phyloP scores from a whole-genome alignment of 2,113 vertebrate genomes.

The Phasianus colchicus region DNA sequence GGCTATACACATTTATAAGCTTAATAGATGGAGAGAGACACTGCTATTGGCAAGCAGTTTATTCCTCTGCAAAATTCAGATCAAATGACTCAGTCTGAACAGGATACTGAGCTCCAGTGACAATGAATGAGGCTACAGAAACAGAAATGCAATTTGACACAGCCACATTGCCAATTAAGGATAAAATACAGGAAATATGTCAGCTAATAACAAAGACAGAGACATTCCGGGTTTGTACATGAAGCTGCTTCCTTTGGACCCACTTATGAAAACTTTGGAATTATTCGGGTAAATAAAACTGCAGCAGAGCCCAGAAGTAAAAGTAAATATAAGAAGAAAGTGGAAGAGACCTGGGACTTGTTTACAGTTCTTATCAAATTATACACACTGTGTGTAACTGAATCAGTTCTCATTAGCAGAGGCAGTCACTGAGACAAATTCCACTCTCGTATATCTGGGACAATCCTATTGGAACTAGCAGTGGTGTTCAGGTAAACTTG shows the following conservation, averaged over 20 bases:
- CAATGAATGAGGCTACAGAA: slow-evolving; percentile 31
- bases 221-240: neutral
- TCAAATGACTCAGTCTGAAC: slow-evolving; percentile 51
- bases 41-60: slow-evolving; percentile 39
- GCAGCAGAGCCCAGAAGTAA: slow-evolving; percentile 14
- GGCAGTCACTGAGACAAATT: neutral
- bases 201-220: slow-evolving; percentile 45
- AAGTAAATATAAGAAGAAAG: slow-evolving; percentile 22
- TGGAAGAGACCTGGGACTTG: neutral
- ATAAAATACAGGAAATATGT: slow-evolving; percentile 46
- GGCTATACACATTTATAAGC: neutral
- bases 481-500: neutral
- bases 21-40: slow-evolving; percentile 15
- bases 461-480: neutral
- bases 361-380: neutral
- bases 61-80: slow-evolving; percentile 61
- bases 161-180: slow-evolving; percentile 62
- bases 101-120: slow-evolving; percentile 33
- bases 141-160: slow-evolving; percentile 41
- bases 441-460: neutral
- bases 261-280: slow-evolving; percentile 41
- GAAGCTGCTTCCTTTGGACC: slow-evolving; percentile 58
- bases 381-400: neutral
- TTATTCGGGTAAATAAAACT: slow-evolving; percentile 46
- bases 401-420: slow-evolving; percentile 21